These are phyloP conservation scores for Thamnophis sirtalis DNA, from an alignment of 2,113 vertebrate genomes.

Conservation along the genomic window DNA sequence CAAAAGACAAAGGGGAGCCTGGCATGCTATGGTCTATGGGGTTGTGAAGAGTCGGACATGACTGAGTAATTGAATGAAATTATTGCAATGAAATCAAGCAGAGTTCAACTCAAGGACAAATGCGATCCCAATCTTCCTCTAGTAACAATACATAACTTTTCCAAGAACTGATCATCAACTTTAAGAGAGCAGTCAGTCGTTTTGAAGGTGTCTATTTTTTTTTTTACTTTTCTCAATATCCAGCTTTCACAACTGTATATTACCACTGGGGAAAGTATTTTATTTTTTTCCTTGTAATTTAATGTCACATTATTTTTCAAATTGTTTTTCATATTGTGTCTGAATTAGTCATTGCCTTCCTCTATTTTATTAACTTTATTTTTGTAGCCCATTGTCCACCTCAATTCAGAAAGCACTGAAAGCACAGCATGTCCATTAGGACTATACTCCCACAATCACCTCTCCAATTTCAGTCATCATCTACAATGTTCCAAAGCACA, in stretches of 20 bases:
- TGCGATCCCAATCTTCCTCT: not conserved
- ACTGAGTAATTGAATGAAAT: not conserved
- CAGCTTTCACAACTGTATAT: not conserved
- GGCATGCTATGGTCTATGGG: not conserved
- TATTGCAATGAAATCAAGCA: not conserved
- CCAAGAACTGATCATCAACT: not conserved
- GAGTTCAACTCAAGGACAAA: not conserved
- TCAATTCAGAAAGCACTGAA: not conserved
- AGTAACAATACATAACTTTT: not conserved
- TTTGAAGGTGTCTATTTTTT: not conserved
- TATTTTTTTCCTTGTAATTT: not conserved
- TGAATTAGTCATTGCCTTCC: not conserved
- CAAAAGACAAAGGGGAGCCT: not conserved
- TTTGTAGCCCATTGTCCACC: not conserved
- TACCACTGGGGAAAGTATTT: not conserved
- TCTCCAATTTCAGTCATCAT: not conserved
- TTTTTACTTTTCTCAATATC: not conserved
- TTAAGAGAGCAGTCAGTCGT: not conserved
- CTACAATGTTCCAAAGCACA: not conserved
- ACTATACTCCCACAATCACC: not conserved
- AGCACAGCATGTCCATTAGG: not conserved
- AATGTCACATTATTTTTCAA: not conserved
- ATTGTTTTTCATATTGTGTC: not conserved
- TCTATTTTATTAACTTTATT: not conserved
- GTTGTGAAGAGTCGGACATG: not conserved